A percentile compares a stretch with the other conserved stretches of the same genome.
Evolutionary conservation across 2,888 invertebrate species (phyloP).

Genomic region (Molorchus minor): DNA sequence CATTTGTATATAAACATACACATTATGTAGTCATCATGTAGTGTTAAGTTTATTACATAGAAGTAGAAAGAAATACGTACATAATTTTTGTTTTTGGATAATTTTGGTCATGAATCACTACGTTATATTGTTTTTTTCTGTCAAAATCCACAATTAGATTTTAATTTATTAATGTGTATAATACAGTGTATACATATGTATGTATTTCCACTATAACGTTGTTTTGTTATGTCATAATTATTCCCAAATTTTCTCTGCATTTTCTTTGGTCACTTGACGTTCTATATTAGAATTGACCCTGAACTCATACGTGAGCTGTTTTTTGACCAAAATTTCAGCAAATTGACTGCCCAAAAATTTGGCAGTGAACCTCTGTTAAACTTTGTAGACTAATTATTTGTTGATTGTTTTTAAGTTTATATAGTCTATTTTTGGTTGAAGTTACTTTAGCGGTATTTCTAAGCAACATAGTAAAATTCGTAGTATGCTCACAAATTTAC

Average conservation of each 20-base stretch:
- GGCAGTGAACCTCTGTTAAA: constrained; percentile 59
- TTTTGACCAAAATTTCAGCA: constrained; percentile 30
- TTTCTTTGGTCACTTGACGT: constrained; percentile 41
- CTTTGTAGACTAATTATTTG: constrained; percentile 60
- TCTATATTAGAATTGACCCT: constrained; percentile 56
- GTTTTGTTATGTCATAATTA: constrained; percentile 33
- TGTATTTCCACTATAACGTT: constrained; percentile 8
- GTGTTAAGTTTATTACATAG: constrained; percentile 58
- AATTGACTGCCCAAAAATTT: constrained; percentile 36
- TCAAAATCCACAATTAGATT: constrained; percentile 14
- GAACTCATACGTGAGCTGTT: constrained; percentile 28
- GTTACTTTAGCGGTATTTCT: constrained; percentile 54
- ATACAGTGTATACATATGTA: constrained; percentile 16
- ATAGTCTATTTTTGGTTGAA: constrained; percentile 64
- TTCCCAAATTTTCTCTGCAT: constrained; percentile 12
- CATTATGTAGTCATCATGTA: constrained; percentile 63
- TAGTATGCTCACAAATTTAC: constrained; percentile 57
- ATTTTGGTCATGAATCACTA: constrained; percentile 42
- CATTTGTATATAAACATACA: constrained; percentile 63
- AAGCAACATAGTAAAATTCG: constrained; percentile 49
- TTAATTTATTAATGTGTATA: constrained; percentile 14
- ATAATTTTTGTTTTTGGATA: constrained; percentile 41
- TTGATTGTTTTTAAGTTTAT: constrained; percentile 65
- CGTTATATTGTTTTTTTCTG: constrained; percentile 21
- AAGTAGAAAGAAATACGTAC: constrained; percentile 48